Conservation (phyloP, 2,888 invertebrate genomes). For the Diarsia dahlii region DNA sequence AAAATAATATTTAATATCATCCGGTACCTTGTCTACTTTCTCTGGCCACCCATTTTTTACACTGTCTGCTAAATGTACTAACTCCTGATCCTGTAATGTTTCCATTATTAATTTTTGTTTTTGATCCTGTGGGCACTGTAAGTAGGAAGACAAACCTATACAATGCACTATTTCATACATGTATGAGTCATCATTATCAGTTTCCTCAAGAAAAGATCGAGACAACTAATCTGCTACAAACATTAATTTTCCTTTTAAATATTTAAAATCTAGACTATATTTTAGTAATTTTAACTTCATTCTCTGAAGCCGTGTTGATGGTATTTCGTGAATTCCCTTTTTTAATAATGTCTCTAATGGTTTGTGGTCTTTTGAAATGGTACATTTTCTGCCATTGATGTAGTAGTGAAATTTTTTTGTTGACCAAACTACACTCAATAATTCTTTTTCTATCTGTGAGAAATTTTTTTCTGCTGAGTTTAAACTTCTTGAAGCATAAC, state of each 20-base stretch:
- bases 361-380: conserved; percentile 70
- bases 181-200: background rate
- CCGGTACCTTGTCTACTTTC: too few relatives aligned
- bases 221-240: background rate
- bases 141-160: background rate
- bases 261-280: background rate
- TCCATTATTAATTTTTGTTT: background rate
- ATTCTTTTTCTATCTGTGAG: conserved; percentile 78
- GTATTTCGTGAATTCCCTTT: conserved; percentile 60
- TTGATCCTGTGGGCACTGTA: background rate
- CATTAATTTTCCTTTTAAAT: background rate
- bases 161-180: background rate
- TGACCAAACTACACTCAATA: conserved; percentile 72
- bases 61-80: background rate
- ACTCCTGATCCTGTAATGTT: background rate
- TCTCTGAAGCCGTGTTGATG: conserved; percentile 64
- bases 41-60: background rate
- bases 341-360: conserved; percentile 69
- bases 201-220: background rate
- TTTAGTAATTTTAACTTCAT: conserved; percentile 66
- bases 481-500: conserved; percentile 16
- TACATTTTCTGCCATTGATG: conserved; percentile 18
- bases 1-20: too few relatives aligned
- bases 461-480: conserved; percentile 26
- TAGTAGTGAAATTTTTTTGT: conserved; percentile 59